Base-by-base conservation (phyloP, 1,140 invertebrate species). In the Drosophila malerkotliana region DNA sequence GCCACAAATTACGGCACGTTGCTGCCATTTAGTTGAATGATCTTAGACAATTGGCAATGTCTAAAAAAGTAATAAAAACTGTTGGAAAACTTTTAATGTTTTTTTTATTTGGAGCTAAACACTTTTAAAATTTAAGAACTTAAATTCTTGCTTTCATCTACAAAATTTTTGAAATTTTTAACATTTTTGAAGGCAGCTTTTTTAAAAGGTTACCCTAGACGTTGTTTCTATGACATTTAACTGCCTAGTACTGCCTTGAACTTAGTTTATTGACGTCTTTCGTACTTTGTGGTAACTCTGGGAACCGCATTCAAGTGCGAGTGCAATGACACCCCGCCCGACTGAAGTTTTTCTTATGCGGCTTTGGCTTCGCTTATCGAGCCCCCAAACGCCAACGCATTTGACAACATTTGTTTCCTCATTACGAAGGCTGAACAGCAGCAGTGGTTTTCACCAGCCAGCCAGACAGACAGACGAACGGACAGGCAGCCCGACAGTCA, bases 351-450 rank as follows among this genome's bases (percentile, higher is more conserved):
- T 57, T 45, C 8, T 9, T 37, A 56, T 58, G 78, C 58, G 60
- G 34, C 55, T 58, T 72, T 37, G 66, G 71, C 79, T 82, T 66
- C 26, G 51, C 39, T 52, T 72, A 67, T 72, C 57, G 53, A 62
- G 24, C 34, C 24, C 63, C 21, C 41, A 21, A 44, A 52, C 81
- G 69, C 82, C 82, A 64, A 87, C 83, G 83, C 83, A 85, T 77
- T 87, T 85, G 68, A 72, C 77, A 72, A 78, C 69, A 59, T 87
- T 88, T 87, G 67, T 88, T 85, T 85, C 82, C 82, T 85, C 74
- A 85, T 85, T 74, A 74, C 62, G 61, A 71, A 44, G 47, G 34
- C 60, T 14, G 62, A 21, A 28, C 41, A 30, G 68, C 24, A 53
- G 44, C 68, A 8, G 49, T 12, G 15, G 48, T 18, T 41, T 53